phyloP scores from a whole-genome alignment of 2,113 vertebrate species.

The Cranoglanis bouderius region DNA sequence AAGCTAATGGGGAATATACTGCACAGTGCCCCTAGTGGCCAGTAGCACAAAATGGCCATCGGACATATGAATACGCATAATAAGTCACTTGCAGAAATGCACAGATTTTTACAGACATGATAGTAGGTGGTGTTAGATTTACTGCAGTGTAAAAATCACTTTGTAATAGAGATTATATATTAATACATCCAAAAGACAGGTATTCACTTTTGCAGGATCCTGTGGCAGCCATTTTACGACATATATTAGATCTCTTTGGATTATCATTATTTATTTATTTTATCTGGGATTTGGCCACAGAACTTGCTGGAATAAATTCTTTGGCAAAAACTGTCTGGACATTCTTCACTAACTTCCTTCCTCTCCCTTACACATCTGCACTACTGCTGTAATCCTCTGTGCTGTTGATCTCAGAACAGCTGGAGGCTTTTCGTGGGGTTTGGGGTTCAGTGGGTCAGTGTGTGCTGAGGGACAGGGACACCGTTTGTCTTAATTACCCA shows the following conservation, averaged over 20 bases:
- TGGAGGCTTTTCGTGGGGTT: not conserved
- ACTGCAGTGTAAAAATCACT: no score
- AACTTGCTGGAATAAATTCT: not conserved
- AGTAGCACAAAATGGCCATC: no score
- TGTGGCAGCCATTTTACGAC: not conserved
- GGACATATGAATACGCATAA: no score
- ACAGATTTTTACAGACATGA: no score
- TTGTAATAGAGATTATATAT: no score
- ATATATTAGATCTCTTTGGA: not conserved
- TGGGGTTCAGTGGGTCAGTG: slow-evolving; percentile 11
- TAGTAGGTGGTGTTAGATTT: no score
- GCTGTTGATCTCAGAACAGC: slow-evolving; percentile 16
- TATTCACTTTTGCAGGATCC: no score
- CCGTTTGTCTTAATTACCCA: slow-evolving; percentile 43
- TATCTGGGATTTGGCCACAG: not conserved
- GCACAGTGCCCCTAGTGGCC: no score
- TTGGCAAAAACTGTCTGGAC: not conserved
- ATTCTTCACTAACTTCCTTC: not conserved
- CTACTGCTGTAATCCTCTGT: not conserved
- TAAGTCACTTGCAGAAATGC: no score
- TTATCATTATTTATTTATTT: not conserved
- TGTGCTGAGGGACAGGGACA: slow-evolving; percentile 38
- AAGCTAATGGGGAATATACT: no score
- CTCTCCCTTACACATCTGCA: not conserved
- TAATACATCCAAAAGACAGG: no score